A percentile compares a stretch with the other conserved stretches of the same genome.
phyloP scores from a whole-genome alignment of 2,113 vertebrate genomes.

The Engraulis encrasicolus region DNA sequence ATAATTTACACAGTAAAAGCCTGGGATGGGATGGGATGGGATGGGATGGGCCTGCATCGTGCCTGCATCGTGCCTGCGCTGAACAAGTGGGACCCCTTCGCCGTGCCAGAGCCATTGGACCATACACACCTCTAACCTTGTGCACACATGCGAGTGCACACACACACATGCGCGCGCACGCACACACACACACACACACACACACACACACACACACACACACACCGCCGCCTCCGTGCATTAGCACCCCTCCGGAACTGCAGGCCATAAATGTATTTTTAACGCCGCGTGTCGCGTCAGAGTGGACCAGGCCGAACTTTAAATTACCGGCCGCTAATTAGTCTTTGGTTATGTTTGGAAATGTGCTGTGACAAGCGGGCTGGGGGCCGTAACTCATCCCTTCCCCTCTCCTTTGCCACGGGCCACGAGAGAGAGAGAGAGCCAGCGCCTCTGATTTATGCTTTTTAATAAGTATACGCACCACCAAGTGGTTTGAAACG shows the following conservation, averaged over 20 bases:
- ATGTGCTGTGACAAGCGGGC: neutral
- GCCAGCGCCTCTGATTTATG: neutral
- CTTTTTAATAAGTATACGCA: neutral
- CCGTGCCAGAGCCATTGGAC: neutral
- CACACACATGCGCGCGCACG: no score
- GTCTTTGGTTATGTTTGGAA: conserved; percentile 36
- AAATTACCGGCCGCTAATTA: conserved; percentile 15
- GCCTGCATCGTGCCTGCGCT: no score
- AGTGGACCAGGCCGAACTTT: conserved; percentile 18
- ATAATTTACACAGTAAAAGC: conserved; percentile 50
- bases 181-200: no score
- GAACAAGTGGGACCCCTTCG: no score
- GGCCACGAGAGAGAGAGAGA: no score
- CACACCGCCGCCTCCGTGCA: conserved; percentile 71
- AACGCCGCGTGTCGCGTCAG: conserved; percentile 25
- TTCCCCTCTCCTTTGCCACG: no score
- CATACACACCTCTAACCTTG: no score
- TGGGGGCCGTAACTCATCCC: neutral
- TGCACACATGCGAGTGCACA: no score
- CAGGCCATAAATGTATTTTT: conserved; percentile 42
- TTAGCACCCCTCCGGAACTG: conserved; percentile 72
- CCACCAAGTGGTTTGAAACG: neutral
- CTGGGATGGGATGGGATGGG: no score
- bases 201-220: no score
- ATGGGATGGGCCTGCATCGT: neutral